Base-by-base conservation (phyloP, 2,113 vertebrate species). In the Harpagus bidentatus region DNA sequence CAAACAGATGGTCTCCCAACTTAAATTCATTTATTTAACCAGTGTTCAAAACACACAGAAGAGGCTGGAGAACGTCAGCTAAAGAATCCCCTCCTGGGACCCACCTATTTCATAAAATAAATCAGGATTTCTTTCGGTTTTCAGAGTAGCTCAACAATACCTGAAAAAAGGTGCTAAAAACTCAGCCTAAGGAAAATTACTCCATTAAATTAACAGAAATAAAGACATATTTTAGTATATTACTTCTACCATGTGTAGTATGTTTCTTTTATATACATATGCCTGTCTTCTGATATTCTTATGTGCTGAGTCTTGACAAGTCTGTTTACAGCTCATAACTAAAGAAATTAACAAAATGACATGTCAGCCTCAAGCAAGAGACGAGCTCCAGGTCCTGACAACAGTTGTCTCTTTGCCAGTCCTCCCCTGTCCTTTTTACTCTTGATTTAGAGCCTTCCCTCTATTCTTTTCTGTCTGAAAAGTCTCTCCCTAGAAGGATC, bases 351-450 rank as follows among this genome's bases (percentile, higher is more conserved):
- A 82, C 18, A 82, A 61, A 19, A 36, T 7, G 9, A 52, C 15
- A 1, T 2, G 1, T 3, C 1, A 1, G 8, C 19, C 38, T 34
- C 29, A 78, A 59, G 18, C 59, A 52, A 65, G 9, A 38, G 21
- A 32, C 8, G 5, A 84, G 4, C 1, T 67, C 23, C 29, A 74
- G 17, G 8, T 63, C 29, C 16, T 71, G 29, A 47, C 26, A 91
- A 47, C 11, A 32, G 25, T 26, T 52, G 4, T 16, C 12, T 78
- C 23, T 19, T 59, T 61, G 15, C 7, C 20, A 78, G 19, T 31
- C 16, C 32, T 73, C 7, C 5, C 4, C 5, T n/a, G 10, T 45
- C 3, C 0, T 23, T 74, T 55, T 47, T 36, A 11, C 2, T 28
- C 29, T 59, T 81, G 8, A 7, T 71, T 94, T 69, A 56, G 32